Base-by-base conservation (phyloP, 2,113 vertebrate genomes). In the Myrmecophaga tridactyla region DNA sequence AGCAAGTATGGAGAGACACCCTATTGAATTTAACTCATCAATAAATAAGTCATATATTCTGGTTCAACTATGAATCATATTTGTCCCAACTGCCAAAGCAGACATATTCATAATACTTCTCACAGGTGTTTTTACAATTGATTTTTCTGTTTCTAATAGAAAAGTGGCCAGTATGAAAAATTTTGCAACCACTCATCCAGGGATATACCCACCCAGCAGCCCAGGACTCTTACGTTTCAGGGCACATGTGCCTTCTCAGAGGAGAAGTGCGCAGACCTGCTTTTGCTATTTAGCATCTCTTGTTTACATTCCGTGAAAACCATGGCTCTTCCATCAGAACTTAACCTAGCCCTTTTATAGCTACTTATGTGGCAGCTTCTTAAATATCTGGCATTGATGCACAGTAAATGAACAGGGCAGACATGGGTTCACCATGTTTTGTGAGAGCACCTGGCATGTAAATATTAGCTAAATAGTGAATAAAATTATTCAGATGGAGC, bases 101-200 rank as follows among this genome's bases (percentile, higher is more conserved):
- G 56, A n/a, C 3, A 0, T 8, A 4, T 0, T 36, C 18, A 1
- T 29, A 29, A 3, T 13, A 4, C 27, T 31, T 10, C 36, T 46
- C 46, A 0, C 1, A 29, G 51, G 29, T 1, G 46, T 14, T 73
- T 39, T 34, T 10, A 4, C 2, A 3, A 39, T 6, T 3, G 46
- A 14, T 8, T 23, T 51, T 43, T 27, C 56, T 27, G 2, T 62
- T 81, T 75, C 85, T 87, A 2, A n/a, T 21, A 63, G 75, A 72
- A 65, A 60, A 86, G 20, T 29, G 15, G 21, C 9, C 7, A 46
- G 7, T 41, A 29, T 56, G n/a, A 70, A 53, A 11, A 34, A 46
- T 39, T 29, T 51, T 78, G 23, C 51, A 65, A 36, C 3, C 7
- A 0, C 31, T 48, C 9, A 21, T 41, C 60, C 27, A 8, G 12